These are phyloP conservation scores for Apotomis turbidana DNA, from an alignment of 2,888 invertebrate species.

Conservation along the genomic window DNA sequence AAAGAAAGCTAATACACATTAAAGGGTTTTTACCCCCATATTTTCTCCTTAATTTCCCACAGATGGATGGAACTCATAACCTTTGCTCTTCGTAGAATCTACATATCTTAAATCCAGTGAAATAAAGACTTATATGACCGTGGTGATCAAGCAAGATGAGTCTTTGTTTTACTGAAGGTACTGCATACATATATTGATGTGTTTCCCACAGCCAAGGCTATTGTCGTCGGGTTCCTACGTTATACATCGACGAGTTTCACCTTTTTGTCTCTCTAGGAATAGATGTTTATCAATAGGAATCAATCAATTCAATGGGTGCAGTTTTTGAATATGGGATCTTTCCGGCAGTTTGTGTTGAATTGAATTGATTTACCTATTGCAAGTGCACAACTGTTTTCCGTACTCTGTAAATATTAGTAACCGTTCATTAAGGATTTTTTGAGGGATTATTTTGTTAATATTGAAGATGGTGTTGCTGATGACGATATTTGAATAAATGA, in stretches of 20 bases:
- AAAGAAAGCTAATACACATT: background rate
- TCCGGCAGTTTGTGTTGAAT: constrained; percentile 13
- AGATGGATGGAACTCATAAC: constrained; percentile 10
- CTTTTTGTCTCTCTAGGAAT: constrained; percentile 57
- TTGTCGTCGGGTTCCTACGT: constrained; percentile 61
- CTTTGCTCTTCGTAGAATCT: constrained; percentile 28
- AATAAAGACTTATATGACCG: constrained; percentile 7
- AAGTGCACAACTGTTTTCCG: background rate
- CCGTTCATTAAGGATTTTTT: no score
- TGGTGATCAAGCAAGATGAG: background rate
- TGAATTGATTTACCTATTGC: background rate
- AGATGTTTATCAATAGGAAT: constrained; percentile 29
- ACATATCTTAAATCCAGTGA: constrained; percentile 9
- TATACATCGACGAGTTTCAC: constrained; percentile 71
- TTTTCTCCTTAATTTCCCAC: constrained; percentile 32
- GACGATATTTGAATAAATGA: no score
- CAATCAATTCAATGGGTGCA: constrained; percentile 13
- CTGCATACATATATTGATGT: background rate
- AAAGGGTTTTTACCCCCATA: constrained; percentile 12
- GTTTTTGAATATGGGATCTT: constrained; percentile 3
- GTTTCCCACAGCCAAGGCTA: constrained; percentile 49
- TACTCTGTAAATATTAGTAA: no score
- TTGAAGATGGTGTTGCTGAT: no score
- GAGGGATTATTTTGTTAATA: no score
- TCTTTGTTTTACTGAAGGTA: constrained; percentile 11